Percentiles rank a stretch among this genome's conserved stretches.
Evolutionary conservation across 1,140 invertebrate species (phyloP).

Genomic region (Yoshiicerus persimilis): DNA sequence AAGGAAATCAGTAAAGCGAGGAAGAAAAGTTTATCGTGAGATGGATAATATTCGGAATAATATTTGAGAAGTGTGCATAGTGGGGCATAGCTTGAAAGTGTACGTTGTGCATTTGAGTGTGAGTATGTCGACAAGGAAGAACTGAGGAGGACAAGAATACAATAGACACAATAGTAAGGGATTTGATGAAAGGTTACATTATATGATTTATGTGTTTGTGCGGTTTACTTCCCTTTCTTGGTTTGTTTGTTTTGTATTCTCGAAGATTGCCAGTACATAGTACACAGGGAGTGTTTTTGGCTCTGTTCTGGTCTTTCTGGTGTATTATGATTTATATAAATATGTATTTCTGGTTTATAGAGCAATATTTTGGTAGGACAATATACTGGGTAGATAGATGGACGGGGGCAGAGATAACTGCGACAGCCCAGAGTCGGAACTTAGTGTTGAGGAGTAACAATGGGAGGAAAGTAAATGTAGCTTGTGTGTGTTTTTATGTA

Average conservation of each 20-base stretch:
- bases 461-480: neutral
- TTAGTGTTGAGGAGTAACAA: no score
- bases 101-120: neutral
- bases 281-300: neutral
- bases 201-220: conserved; percentile 5
- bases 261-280: neutral
- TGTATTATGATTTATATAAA: neutral
- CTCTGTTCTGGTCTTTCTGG: neutral
- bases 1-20: neutral
- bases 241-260: conserved; percentile 13
- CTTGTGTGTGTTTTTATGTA: neutral
- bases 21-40: neutral
- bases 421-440: no score
- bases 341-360: neutral
- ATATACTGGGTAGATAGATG: no score
- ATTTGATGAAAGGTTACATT: neutral
- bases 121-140: neutral
- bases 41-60: neutral
- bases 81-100: no score
- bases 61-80: neutral
- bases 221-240: neutral
- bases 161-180: neutral
- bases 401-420: no score
- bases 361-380: no score
- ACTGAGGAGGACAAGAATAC: neutral